Evolutionary conservation across 2,888 invertebrate species (phyloP).

Genomic region (Gastracanthus pulcherrimus): DNA sequence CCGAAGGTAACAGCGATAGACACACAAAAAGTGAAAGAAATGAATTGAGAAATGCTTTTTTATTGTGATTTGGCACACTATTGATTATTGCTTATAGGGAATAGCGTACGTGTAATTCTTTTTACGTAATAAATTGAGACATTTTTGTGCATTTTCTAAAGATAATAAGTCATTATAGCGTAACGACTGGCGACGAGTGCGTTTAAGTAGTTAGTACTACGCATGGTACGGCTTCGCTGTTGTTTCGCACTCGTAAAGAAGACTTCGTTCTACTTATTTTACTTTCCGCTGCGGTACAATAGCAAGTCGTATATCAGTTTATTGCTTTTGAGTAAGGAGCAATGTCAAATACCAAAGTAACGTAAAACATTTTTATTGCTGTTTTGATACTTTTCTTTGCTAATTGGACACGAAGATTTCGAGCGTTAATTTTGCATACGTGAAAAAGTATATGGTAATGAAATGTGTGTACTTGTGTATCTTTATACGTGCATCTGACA

Average conservation of each 20-base stretch:
- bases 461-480: too few species aligned
- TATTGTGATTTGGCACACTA: not conserved
- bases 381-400: too few species aligned
- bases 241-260: not conserved
- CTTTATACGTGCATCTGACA: too few species aligned
- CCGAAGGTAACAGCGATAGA: not conserved
- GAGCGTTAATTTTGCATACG: too few species aligned
- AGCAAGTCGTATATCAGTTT: not conserved
- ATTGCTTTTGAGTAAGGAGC: not conserved
- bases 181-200: not conserved
- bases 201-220: constrained; percentile 32
- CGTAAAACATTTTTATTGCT: too few species aligned
- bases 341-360: not conserved
- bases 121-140: not conserved
- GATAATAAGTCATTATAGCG: not conserved
- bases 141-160: not conserved
- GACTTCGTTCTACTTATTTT: not conserved
- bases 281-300: not conserved
- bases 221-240: not conserved
- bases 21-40: constrained; percentile 20
- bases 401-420: too few species aligned
- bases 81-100: not conserved
- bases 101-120: not conserved
- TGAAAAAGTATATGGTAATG: too few species aligned
- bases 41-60: constrained; percentile 27